Evolutionary conservation across 2,113 vertebrate species (phyloP).

Genomic region (Marcusenius ussheri): DNA sequence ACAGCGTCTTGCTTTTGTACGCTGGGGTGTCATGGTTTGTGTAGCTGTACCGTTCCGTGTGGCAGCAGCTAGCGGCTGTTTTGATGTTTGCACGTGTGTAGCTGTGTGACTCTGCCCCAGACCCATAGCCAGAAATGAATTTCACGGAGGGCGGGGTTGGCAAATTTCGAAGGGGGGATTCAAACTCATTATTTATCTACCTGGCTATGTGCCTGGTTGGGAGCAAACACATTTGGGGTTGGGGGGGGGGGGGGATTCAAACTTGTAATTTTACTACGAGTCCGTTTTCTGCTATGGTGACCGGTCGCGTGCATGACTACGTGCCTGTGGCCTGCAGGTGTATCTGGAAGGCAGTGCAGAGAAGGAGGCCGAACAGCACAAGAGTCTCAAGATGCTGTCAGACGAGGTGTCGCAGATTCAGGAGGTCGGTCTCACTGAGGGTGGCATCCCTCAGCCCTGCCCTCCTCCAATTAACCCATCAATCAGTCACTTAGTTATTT

Average conservation of each 20-base stretch:
- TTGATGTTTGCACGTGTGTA: background rate
- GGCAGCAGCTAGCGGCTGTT: slow-evolving; percentile 38
- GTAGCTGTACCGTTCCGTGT: slow-evolving; percentile 53
- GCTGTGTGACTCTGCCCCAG: background rate
- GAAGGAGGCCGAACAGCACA: slow-evolving; percentile 62
- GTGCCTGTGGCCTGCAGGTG: slow-evolving; percentile 51
- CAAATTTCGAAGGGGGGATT: background rate
- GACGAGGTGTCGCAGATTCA: slow-evolving; percentile 82
- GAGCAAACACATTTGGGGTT: background rate
- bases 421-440: slow-evolving; percentile 56
- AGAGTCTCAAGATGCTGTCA: slow-evolving; percentile 73
- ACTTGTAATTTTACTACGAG: background rate
- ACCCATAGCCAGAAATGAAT: background rate
- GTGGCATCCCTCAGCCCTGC: background rate
- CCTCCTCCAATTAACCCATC: background rate
- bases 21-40: slow-evolving; percentile 50
- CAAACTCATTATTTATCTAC: background rate
- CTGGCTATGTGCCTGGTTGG: background rate
- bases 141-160: background rate
- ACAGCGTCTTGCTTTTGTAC: background rate
- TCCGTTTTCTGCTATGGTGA: background rate
- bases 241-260: background rate
- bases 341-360: slow-evolving; percentile 73
- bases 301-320: background rate
- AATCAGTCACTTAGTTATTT: background rate